Conservation (phyloP, 2,797 vertebrate species). For the Coregonus suidteri region DNA sequence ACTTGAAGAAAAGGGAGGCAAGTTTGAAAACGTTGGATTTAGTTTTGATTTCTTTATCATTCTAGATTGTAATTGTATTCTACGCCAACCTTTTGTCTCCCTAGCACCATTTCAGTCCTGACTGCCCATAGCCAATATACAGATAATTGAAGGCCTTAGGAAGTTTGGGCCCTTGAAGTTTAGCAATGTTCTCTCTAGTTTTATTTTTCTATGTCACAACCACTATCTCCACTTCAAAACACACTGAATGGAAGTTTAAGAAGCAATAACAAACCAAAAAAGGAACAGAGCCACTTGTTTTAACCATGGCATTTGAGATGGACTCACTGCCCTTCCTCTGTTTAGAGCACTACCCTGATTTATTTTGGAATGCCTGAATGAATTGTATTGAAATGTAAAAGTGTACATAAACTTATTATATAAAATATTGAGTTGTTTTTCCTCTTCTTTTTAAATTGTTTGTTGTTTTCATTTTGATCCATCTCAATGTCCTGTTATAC, state of each 20-base stretch:
- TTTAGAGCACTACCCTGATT: constrained; percentile 59
- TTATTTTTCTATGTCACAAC: constrained; percentile 60
- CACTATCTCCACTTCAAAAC: constrained; percentile 54
- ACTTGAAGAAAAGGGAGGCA: constrained; percentile 44
- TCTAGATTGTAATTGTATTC: constrained; percentile 50
- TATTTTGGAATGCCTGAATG: constrained; percentile 66
- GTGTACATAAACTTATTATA: constrained; percentile 84
- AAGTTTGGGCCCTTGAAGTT: constrained; percentile 18
- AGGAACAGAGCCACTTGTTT: constrained; percentile 61
- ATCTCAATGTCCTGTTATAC: neutral
- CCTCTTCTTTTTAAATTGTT: constrained; percentile 33
- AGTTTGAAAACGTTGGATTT: constrained; percentile 35
- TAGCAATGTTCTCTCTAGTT: constrained; percentile 33
- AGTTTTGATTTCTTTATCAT: constrained; percentile 32
- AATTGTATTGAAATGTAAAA: constrained; percentile 79
- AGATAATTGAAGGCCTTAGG: constrained; percentile 13
- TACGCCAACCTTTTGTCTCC: constrained; percentile 9
- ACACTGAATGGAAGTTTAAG: constrained; percentile 67
- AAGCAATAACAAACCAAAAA: constrained; percentile 91
- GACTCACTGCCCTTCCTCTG: constrained; percentile 45
- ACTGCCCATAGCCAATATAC: constrained; percentile 15
- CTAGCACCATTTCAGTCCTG: neutral
- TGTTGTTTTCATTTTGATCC: neutral
- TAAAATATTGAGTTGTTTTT: constrained; percentile 63
- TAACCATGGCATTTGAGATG: constrained; percentile 75